A percentile compares a stretch with the other conserved stretches of the same genome.
phyloP scores from a whole-genome alignment of 1,140 invertebrate species.

The Apis florea region DNA sequence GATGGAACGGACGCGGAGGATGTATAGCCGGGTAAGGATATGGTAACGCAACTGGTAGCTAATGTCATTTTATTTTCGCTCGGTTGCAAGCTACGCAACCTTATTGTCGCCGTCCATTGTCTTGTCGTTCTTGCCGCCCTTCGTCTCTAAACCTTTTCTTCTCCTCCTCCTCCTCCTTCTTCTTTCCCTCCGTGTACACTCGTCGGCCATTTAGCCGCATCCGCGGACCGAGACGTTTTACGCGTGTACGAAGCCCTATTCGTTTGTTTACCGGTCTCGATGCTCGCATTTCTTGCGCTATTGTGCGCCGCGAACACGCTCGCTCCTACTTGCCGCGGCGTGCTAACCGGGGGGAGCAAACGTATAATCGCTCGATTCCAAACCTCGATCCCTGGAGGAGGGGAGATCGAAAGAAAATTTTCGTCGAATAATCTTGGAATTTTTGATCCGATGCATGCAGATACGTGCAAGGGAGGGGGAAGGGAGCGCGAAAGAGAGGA shows the following conservation, averaged over 20 bases:
- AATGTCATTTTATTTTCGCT: conserved; percentile 71
- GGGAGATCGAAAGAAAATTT: neutral
- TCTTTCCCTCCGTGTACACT: conserved; percentile 30
- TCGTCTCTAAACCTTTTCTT: conserved; percentile 27
- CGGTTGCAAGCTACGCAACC: conserved; percentile 52
- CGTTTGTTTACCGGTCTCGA: conserved; percentile 57
- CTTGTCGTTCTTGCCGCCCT: conserved; percentile 66
- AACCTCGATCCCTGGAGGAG: too few species aligned
- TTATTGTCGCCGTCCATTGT: conserved; percentile 74
- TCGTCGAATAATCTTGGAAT: conserved; percentile 1
- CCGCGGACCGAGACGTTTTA: conserved; percentile 54
- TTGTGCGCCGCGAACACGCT: conserved; percentile 46
- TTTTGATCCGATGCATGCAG: neutral
- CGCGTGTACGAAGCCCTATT: conserved; percentile 54
- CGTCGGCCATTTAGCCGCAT: conserved; percentile 52
- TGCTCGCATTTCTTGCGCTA: conserved; percentile 48
- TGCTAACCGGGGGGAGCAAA: neutral
- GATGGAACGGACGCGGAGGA: neutral
- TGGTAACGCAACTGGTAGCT: conserved; percentile 23
- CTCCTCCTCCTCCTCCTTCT: neutral
- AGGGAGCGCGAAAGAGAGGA: conserved; percentile 6
- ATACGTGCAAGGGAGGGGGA: neutral
- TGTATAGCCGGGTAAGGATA: neutral
- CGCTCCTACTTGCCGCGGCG: neutral
- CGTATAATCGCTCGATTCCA: too few species aligned